A percentile compares a stretch with the other conserved stretches of the same genome.
phyloP scores from a whole-genome alignment of 2,113 vertebrate species.

The human region DNA sequence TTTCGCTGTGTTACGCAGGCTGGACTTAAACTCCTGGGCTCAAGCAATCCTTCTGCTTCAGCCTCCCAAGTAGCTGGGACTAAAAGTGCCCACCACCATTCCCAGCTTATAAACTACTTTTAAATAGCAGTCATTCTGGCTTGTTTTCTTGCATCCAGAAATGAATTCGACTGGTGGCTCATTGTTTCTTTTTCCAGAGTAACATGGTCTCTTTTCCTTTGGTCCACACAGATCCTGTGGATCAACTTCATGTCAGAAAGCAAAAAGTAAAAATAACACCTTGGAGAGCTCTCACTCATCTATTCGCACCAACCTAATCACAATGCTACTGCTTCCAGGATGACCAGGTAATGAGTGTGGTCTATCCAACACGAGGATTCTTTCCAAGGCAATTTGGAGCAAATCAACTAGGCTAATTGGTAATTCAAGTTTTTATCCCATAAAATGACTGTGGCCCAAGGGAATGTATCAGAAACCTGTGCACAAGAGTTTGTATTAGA shows the following conservation, averaged over 20 bases:
- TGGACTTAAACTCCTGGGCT: neutral
- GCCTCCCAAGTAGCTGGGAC: neutral
- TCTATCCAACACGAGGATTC: neutral
- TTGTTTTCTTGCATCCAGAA: neutral
- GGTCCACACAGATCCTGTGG: neutral
- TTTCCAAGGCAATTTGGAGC: neutral
- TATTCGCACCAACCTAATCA: neutral
- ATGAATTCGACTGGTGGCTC: neutral
- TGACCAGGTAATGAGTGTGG: neutral
- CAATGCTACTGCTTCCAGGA: neutral
- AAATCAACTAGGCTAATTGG: neutral
- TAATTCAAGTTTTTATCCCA: neutral
- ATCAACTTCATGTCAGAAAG: neutral
- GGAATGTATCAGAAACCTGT: neutral
- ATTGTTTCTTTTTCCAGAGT: neutral
- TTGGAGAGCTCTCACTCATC: neutral
- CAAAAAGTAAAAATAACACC: neutral
- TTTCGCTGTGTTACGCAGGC: neutral
- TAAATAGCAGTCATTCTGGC: neutral
- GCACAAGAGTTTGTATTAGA: neutral
- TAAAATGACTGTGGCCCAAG: neutral
- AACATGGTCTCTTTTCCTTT: neutral
- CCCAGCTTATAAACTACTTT: neutral
- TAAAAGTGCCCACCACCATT: neutral
- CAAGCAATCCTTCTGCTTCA: neutral